Evolutionary conservation across 2,113 vertebrate species (phyloP).

Genomic region (Festucalex cinctus): DNA sequence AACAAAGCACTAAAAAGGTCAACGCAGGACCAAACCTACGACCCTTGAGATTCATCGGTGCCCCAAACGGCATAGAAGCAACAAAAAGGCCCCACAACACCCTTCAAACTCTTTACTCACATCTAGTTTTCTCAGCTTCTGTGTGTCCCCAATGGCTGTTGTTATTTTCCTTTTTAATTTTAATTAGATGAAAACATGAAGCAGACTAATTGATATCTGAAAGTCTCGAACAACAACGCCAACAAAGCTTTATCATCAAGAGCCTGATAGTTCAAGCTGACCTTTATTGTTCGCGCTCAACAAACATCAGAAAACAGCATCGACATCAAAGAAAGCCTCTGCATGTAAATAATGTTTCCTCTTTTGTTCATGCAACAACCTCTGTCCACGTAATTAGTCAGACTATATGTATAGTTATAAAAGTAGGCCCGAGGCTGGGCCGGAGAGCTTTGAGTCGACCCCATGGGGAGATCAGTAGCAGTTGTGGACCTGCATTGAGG

Average conservation of each 20-base stretch:
- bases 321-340: constrained; percentile 3
- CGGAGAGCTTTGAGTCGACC: constrained; percentile 12
- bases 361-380: neutral
- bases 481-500: constrained; percentile 25
- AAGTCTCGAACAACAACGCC: constrained; percentile 2
- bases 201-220: constrained; percentile 3
- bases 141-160: neutral
- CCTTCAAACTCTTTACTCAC: neutral
- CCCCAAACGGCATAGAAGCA: neutral
- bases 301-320: neutral
- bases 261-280: neutral
- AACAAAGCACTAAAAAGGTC: neutral
- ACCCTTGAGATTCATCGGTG: neutral
- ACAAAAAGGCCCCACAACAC: neutral
- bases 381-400: constrained; percentile 2
- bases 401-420: neutral
- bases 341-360: constrained; percentile 8
- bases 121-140: neutral
- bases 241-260: constrained; percentile 7
- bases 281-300: neutral
- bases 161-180: neutral
- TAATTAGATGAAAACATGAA: constrained; percentile 4
- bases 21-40: neutral
- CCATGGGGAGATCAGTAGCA: neutral
- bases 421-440: constrained; percentile 11